Base-by-base conservation (phyloP, 2,888 invertebrate species). In the Himalopsyche tibetana region DNA sequence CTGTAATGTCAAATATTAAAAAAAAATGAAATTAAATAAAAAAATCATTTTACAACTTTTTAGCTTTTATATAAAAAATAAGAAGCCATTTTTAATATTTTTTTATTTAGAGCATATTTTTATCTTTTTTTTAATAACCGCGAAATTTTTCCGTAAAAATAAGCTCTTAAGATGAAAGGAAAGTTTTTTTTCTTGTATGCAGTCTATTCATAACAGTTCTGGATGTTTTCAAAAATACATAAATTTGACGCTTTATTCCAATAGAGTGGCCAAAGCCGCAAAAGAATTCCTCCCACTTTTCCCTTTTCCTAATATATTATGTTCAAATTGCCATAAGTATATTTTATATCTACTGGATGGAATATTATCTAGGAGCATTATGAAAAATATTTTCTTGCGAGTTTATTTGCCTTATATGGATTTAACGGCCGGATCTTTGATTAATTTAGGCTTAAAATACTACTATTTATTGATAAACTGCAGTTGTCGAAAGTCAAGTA, bases 171-270 rank as follows among this genome's bases (percentile, higher is more conserved):
- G 19, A 63, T 19, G 28, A 63, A 1, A 12, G 0, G 38, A 36
- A 36, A 38, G 74, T 36, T 74, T 74, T 74, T 42, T 15, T 74
- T 74, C 74, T 36, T 28, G 28, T 28, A 74, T 74, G 74, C 28
- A 74, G 74, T 28, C 74, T 74, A 36, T 74, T 74, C 74, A 74
- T 9, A 69, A 36, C 28, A 36, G 28, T 38, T 74, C 74, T 74
- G 36, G 74, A 74, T 36, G 74, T 28, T 74, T 74, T 74, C 36
- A 74, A 74, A 74, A 74, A 74, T 36, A 74, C 74, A 74, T 74
- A 74, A 74, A 74, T 74, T 74, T 74, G 74, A 74, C 74, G 15
- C 38, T 74, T 74, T 74, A 74, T 74, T 74, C 74, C 74, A 74
- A 74, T 74, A 74, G 63, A 63, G 74, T 74, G 36, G 74, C 36